Evolutionary conservation across 2,797 vertebrate genomes (phyloP), one percentile per base, ranked within the genome.

Genomic region (Sebastes oblongus): DNA sequence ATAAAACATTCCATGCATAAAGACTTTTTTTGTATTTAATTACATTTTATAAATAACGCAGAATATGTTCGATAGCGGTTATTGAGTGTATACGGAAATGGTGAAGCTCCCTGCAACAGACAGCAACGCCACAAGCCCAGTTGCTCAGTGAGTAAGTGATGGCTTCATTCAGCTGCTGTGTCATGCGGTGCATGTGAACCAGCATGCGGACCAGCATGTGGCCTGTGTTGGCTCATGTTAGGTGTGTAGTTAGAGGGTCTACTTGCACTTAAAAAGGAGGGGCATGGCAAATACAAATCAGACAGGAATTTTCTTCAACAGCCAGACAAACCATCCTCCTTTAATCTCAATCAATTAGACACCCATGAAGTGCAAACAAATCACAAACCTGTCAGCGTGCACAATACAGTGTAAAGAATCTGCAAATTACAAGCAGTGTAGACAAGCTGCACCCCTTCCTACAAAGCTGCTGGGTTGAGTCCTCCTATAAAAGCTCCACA

Each of bases 321-420:
- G 90, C 91, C 89, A 90, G 89, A 92, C 90, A 90, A 89, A 88
- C 88, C 77, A 3, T 87, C 82, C 76, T 80, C 85, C 85, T 91
- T 89, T 94, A 95, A 95, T 96, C 92, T 92, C 81, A 92, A 94
- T 94, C 93, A 93, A 89, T 94, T 91, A 91, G 90, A 93, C 85
- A 89, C 87, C 91, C 91, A 84, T 90, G 87, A 91, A 91, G 90
- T 82, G 90, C 87, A 92, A 91, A 92, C 92, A 92, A 90, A 89
- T 89, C 85, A 87, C 87, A 91, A 91, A 91, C 87, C 83, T 88
- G 91, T 90, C 89, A 88, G 77, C 3, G 30, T 66, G 66, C 86
- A 94, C 91, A 93, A 92, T 88, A 86, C 86, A 89, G 81, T 90
- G 85, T 84, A 90, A 93, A 91, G 85, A 89, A 82, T 85, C 88